phyloP scores from a whole-genome alignment of 2,113 vertebrate species.

The Chionodraco myersi region DNA sequence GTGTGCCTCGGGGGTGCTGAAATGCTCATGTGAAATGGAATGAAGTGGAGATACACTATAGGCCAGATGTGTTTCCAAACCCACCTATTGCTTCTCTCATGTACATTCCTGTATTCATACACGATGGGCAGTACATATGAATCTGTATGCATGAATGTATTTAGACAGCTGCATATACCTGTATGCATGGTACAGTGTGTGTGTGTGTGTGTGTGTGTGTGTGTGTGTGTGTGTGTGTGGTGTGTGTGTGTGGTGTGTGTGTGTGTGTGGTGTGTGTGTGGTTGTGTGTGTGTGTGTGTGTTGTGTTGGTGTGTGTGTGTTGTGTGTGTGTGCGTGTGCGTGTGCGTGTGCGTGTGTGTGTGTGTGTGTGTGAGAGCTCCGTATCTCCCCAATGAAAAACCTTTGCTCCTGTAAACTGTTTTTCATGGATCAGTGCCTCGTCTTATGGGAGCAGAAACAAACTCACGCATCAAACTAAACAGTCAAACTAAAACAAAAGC shows the following conservation, averaged over 20 bases:
- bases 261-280: slow-evolving; percentile 1
- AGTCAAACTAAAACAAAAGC: slow-evolving; percentile 20
- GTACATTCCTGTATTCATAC: background rate
- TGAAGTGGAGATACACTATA: background rate
- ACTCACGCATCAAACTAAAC: slow-evolving; percentile 18
- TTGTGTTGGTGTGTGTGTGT: no score
- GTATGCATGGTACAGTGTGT: background rate
- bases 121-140: background rate
- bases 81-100: background rate
- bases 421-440: slow-evolving; percentile 19
- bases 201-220: background rate
- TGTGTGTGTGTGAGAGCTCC: background rate
- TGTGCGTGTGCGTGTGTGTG: background rate
- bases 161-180: background rate
- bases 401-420: slow-evolving; percentile 5
- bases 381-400: slow-evolving; percentile 5
- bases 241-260: no score
- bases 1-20: background rate
- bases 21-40: background rate
- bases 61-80: background rate
- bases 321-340: background rate
- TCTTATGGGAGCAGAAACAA: slow-evolving; percentile 21
- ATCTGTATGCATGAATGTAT: background rate
- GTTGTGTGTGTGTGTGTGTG: no score
- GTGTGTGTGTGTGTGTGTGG: no score